Conservation (phyloP, 1,140 invertebrate genomes). For the Arion vulgaris region DNA sequence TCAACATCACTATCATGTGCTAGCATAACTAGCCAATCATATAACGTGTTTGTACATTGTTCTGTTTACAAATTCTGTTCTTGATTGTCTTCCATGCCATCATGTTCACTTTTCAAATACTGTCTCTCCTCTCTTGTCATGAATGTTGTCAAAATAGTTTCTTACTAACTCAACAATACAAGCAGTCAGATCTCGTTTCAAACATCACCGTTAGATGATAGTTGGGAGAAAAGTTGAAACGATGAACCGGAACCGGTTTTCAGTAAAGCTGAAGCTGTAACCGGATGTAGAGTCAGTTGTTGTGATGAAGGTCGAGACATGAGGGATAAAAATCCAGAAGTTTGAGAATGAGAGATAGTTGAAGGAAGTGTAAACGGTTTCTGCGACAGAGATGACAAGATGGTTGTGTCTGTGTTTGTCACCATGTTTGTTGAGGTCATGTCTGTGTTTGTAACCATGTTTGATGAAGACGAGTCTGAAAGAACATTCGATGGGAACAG, state of each 20-base stretch:
- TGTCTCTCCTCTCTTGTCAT: too few relatives aligned
- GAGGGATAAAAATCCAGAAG: background rate
- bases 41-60: too few relatives aligned
- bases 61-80: too few relatives aligned
- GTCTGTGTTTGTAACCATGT: too few relatives aligned
- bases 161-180: too few relatives aligned
- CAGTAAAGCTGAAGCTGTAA: background rate
- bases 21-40: too few relatives aligned
- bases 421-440: background rate
- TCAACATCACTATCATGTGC: too few relatives aligned
- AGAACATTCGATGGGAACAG: constrained; percentile 2
- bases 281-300: background rate
- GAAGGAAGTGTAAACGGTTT: background rate
- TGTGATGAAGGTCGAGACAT: background rate
- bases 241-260: background rate
- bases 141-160: too few relatives aligned
- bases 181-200: background rate
- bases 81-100: too few relatives aligned
- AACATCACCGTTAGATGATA: constrained; percentile 12
- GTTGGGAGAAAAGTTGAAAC: constrained; percentile 14
- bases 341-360: background rate
- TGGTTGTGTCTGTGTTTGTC: too few relatives aligned
- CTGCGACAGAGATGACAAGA: background rate
- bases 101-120: too few relatives aligned
- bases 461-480: background rate